Evolutionary conservation across 2,797 vertebrate genomes (phyloP).

Genomic region (Neosalanx taihuensis): DNA sequence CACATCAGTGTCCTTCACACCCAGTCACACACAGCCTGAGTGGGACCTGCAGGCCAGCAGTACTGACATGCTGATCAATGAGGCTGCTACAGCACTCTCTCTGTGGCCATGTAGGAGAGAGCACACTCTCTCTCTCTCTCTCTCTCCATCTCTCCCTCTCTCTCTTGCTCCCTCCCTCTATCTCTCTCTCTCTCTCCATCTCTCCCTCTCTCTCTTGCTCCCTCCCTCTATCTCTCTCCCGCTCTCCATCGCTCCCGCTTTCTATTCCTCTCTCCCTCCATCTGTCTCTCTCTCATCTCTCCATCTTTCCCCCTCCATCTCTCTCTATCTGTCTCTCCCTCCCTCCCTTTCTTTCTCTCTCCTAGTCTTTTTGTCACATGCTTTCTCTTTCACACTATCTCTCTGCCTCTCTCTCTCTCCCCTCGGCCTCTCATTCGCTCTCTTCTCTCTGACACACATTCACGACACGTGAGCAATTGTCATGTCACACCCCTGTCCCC

Average conservation of each 20-base stretch:
- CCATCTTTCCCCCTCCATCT: slow-evolving; percentile 20
- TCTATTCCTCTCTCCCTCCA: slow-evolving; percentile 19
- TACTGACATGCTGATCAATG: slow-evolving; percentile 55
- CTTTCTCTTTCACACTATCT: background rate
- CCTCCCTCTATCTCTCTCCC: slow-evolving; percentile 17
- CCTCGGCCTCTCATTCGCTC: background rate
- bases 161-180: background rate
- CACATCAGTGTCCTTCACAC: slow-evolving; percentile 78
- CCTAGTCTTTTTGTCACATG: background rate
- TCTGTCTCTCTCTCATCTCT: slow-evolving; percentile 8
- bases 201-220: background rate
- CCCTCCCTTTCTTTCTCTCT: slow-evolving; percentile 8
- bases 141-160: background rate
- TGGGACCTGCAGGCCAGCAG: slow-evolving; percentile 42
- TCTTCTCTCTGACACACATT: background rate
- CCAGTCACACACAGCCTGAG: slow-evolving; percentile 62
- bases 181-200: background rate
- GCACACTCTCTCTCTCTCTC: slow-evolving; percentile 14
- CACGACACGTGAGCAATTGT: background rate
- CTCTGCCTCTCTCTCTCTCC: background rate
- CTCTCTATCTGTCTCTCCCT: slow-evolving; percentile 5
- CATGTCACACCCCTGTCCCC: background rate
- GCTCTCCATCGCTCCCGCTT: background rate
- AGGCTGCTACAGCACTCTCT: slow-evolving; percentile 34
- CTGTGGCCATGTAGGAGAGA: slow-evolving; percentile 13